Percentiles rank a stretch among this genome's conserved stretches.
phyloP scores from a whole-genome alignment of 1,140 invertebrate species.

The Apis florea region DNA sequence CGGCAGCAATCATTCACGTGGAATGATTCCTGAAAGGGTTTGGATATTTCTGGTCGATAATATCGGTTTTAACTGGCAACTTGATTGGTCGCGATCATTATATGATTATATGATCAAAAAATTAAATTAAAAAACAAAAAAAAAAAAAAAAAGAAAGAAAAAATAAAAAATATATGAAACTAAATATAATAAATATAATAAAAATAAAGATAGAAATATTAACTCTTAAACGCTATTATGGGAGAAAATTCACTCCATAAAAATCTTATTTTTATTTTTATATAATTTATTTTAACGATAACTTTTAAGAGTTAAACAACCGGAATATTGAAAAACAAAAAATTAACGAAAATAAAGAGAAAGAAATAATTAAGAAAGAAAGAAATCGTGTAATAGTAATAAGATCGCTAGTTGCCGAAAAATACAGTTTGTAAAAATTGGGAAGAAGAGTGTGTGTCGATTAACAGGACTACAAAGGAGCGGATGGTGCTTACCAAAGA shows the following conservation, averaged over 20 bases:
- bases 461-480: conserved; percentile 80
- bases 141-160: conserved; percentile 13
- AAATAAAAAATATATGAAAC: not conserved
- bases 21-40: conserved; percentile 35
- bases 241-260: too few relatives aligned
- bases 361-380: conserved; percentile 24
- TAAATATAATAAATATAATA: too few relatives aligned
- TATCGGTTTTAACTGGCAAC: conserved; percentile 41
- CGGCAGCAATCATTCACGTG: conserved; percentile 14
- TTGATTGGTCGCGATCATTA: conserved; percentile 9
- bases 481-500: conserved; percentile 81
- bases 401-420: conserved; percentile 43
- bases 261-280: too few relatives aligned
- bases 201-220: not conserved
- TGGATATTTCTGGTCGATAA: conserved; percentile 40
- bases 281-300: too few relatives aligned
- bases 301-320: too few relatives aligned
- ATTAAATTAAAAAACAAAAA: conserved; percentile 16
- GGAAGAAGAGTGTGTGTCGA: conserved; percentile 75
- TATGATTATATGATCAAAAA: not conserved
- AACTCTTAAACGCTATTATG: too few relatives aligned
- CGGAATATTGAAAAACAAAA: not conserved
- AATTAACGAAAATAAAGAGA: conserved; percentile 6
- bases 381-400: conserved; percentile 17
- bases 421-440: conserved; percentile 70